Evolutionary conservation across 2,888 invertebrate species (phyloP).

Genomic region (Hedychridium roseum): DNA sequence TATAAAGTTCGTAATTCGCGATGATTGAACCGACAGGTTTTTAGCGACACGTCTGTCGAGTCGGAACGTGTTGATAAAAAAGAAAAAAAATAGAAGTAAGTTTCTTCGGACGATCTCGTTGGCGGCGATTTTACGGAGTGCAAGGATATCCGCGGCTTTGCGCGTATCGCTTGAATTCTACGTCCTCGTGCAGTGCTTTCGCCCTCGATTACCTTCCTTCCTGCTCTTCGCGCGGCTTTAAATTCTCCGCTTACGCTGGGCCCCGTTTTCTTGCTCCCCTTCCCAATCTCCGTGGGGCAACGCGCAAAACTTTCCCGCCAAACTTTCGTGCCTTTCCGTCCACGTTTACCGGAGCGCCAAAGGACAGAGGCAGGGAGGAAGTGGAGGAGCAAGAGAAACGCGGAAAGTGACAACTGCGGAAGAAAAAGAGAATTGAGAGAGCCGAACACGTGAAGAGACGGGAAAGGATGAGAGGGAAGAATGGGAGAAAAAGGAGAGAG

Average conservation of each 20-base stretch:
- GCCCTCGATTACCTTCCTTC: neutral
- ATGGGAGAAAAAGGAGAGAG: neutral
- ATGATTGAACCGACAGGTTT: too few relatives aligned
- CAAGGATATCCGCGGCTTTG: constrained; percentile 1
- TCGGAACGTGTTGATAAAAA: too few relatives aligned
- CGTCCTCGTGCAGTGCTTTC: too few relatives aligned
- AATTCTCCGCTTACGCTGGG: constrained; percentile 23
- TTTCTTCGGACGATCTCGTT: too few relatives aligned
- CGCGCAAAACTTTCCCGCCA: constrained; percentile 13
- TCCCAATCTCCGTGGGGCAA: too few relatives aligned
- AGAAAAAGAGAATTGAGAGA: too few relatives aligned
- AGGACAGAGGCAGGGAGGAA: neutral
- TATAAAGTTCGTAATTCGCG: too few relatives aligned
- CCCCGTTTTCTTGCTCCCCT: too few relatives aligned
- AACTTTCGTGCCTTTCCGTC: constrained; percentile 16
- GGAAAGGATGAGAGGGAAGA: neutral
- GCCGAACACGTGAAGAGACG: constrained; percentile 4
- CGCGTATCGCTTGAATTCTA: neutral
- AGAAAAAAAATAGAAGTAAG: neutral
- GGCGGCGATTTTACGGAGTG: too few relatives aligned
- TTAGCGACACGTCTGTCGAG: too few relatives aligned
- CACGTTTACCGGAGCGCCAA: constrained; percentile 2
- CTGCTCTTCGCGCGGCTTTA: constrained; percentile 21
- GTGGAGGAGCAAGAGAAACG: neutral
- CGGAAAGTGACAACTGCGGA: too few relatives aligned